phyloP scores from a whole-genome alignment of 1,140 invertebrate genomes.

The Chironomus striatipennis region DNA sequence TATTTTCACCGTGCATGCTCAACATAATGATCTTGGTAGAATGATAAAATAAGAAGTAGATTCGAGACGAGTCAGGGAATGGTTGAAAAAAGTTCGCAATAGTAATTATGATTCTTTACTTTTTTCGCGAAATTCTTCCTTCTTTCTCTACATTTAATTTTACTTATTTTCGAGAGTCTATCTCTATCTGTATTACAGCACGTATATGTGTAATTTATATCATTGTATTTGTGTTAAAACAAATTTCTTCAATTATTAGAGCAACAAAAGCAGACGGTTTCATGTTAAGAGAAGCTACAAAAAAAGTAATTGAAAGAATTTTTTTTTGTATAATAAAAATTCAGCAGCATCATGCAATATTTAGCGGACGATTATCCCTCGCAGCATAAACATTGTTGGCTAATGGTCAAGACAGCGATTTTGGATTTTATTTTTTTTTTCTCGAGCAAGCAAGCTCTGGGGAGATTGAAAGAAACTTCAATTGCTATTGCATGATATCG shows the following conservation, averaged over 20 bases:
- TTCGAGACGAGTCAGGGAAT: not conserved
- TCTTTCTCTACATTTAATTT: not conserved
- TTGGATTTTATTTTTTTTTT: no score
- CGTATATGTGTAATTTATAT: not conserved
- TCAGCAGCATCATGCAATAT: constrained; percentile 12
- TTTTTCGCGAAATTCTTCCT: not conserved
- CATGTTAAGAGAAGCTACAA: not conserved
- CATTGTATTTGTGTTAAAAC: not conserved
- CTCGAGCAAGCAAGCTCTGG: not conserved
- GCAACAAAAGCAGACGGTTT: constrained; percentile 2
- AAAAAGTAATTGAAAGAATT: not conserved
- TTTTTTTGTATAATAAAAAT: not conserved
- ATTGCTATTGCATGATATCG: constrained; percentile 22
- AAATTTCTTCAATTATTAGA: no score
- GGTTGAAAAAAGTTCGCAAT: not conserved
- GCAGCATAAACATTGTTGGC: constrained; percentile 20
- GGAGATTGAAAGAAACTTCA: not conserved
- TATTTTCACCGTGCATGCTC: constrained; percentile 20
- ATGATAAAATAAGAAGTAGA: not conserved
- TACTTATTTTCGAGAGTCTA: not conserved
- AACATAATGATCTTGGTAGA: constrained; percentile 10
- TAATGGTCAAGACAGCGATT: constrained; percentile 9
- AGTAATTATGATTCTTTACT: constrained; percentile 1
- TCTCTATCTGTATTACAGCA: not conserved
- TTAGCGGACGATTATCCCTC: constrained; percentile 18